A percentile compares a stretch with the other conserved stretches of the same genome.
These are phyloP conservation scores for Strongylocentrotus purpuratus DNA, from an alignment of 35 echinoderm and acorn worm genomes.

Conservation along the genomic window DNA sequence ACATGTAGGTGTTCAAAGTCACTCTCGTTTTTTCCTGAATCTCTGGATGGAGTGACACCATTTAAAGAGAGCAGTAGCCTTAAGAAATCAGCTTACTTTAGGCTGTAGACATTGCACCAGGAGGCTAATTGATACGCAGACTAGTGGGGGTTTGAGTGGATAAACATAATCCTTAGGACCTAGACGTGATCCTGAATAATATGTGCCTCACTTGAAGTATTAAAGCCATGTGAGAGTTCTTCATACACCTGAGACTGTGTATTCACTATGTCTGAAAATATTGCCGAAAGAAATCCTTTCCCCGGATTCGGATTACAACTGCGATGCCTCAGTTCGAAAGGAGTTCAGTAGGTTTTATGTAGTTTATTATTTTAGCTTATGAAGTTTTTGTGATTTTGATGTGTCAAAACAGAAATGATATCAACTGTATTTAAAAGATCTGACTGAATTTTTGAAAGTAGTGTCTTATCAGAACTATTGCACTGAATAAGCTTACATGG, in stretches of 20 bases:
- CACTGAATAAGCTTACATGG: no score
- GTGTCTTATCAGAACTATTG: no score
- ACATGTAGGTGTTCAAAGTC: not conserved
- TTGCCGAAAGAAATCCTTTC: not conserved
- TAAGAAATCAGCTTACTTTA: not conserved
- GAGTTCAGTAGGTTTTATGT: not conserved
- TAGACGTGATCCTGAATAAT: not conserved
- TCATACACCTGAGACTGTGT: not conserved
- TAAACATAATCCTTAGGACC: not conserved
- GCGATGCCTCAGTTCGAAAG: not conserved
- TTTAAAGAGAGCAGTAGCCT: not conserved
- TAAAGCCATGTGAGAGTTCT: not conserved
- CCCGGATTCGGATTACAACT: not conserved
- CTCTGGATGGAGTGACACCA: not conserved
- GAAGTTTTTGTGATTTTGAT: no score
- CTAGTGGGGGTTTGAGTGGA: not conserved
- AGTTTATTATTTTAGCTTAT: not conserved
- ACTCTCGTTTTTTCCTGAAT: not conserved
- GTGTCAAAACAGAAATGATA: no score
- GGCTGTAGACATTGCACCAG: not conserved
- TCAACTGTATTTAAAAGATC: no score
- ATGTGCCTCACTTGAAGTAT: not conserved
- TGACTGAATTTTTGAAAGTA: no score
- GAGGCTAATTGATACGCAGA: not conserved
- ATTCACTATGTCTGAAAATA: conserved; percentile 9